Evolutionary conservation across 2,113 vertebrate species (phyloP).

Genomic region (Channa argus): DNA sequence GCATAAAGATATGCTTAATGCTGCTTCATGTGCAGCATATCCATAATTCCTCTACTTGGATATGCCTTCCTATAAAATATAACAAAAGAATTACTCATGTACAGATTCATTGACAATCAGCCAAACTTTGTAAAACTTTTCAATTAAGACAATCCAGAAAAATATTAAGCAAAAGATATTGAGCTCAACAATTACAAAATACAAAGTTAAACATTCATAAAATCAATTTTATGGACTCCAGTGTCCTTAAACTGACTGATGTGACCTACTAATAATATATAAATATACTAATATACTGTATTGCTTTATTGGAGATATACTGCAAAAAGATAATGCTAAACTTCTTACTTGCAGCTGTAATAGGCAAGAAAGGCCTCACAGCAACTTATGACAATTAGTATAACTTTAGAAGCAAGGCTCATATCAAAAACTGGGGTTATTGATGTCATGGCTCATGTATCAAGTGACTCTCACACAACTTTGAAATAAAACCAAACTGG

Average conservation of each 20-base stretch:
- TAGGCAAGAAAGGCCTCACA: constrained; percentile 18
- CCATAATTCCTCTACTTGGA: constrained; percentile 2
- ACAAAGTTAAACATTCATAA: constrained; percentile 58
- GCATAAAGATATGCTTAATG: constrained; percentile 36
- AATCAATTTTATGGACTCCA: constrained; percentile 43
- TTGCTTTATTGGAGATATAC: constrained; percentile 60
- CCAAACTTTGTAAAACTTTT: constrained; percentile 32
- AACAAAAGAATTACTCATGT: constrained; percentile 8
- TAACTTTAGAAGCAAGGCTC: constrained; percentile 27
- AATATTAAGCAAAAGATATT: constrained; percentile 50
- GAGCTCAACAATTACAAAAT: constrained; percentile 46
- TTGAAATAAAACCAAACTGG: constrained; percentile 32
- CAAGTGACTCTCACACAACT: constrained; percentile 3
- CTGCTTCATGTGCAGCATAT: constrained; percentile 26
- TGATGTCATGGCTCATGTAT: constrained; percentile 41
- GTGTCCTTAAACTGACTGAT: constrained; percentile 38
- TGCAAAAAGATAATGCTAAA: constrained; percentile 49
- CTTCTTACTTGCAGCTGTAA: constrained; percentile 9
- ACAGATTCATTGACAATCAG: constrained; percentile 35
- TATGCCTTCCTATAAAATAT: constrained; percentile 16
- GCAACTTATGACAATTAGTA: constrained; percentile 27
- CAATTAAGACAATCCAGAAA: constrained; percentile 49
- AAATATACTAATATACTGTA: constrained; percentile 69
- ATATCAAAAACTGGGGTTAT: constrained; percentile 23
- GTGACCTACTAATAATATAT: constrained; percentile 40